These are phyloP conservation scores for Drosophila kohkoa DNA, from an alignment of 1,140 invertebrate species.

Conservation along the genomic window DNA sequence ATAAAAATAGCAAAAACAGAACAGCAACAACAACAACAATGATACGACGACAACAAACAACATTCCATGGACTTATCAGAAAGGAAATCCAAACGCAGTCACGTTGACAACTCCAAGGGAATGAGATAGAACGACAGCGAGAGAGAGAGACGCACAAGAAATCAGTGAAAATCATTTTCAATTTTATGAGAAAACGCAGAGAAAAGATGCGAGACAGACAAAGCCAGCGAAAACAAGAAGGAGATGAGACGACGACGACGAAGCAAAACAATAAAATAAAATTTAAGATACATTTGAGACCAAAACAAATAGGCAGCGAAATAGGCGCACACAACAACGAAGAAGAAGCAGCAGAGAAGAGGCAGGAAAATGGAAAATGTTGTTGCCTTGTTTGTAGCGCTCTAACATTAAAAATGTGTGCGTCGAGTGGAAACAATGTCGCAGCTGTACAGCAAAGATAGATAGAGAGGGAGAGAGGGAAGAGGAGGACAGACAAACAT, in stretches of 20 bases:
- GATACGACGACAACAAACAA: slow-evolving; percentile 14
- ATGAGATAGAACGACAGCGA: background rate
- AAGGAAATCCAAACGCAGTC: slow-evolving; percentile 39
- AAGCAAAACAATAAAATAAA: slow-evolving; percentile 78
- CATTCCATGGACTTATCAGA: slow-evolving; percentile 40
- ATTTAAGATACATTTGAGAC: slow-evolving; percentile 79
- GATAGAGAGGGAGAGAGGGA: slow-evolving; percentile 1
- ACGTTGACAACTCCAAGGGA: slow-evolving; percentile 44
- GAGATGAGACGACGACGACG: slow-evolving; percentile 13
- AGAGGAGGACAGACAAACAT: slow-evolving; percentile 9
- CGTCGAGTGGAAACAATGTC: slow-evolving; percentile 60
- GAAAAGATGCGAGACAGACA: slow-evolving; percentile 22
- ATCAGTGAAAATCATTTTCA: slow-evolving; percentile 60
- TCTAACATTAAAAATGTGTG: slow-evolving; percentile 44
- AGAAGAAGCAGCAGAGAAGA: slow-evolving; percentile 2
- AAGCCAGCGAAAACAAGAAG: slow-evolving; percentile 19
- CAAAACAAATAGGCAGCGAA: slow-evolving; percentile 78
- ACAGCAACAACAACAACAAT: slow-evolving; percentile 14
- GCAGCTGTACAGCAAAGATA: slow-evolving; percentile 54
- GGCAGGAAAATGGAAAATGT: slow-evolving; percentile 54
- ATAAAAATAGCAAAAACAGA: slow-evolving; percentile 67
- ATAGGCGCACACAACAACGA: slow-evolving; percentile 38
- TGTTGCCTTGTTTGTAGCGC: slow-evolving; percentile 40
- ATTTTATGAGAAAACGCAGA: slow-evolving; percentile 39
- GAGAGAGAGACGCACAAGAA: slow-evolving; percentile 12